Conservation (phyloP, 2,113 vertebrate species). For the Spizaetus ornatus region DNA sequence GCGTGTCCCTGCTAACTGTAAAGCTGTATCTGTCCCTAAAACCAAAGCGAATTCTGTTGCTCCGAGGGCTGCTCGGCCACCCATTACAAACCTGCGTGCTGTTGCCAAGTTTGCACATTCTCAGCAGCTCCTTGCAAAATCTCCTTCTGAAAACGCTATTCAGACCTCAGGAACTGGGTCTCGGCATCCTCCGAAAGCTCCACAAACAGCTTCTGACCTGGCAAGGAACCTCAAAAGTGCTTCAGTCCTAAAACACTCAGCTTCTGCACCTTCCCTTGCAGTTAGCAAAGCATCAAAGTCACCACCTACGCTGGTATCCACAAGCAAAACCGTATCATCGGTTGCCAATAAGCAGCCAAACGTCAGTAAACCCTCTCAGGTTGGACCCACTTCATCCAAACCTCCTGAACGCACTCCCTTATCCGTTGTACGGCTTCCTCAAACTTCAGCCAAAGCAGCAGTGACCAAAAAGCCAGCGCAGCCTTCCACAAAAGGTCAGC, state of each 20-base stretch:
- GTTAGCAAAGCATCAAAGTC: constrained; percentile 9
- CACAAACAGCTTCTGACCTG: neutral
- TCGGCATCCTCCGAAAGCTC: neutral
- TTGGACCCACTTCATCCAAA: constrained; percentile 40
- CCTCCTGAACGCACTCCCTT: constrained; percentile 59
- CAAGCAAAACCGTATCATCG: constrained; percentile 8
- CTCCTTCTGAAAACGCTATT: neutral
- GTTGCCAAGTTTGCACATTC: constrained; percentile 39
- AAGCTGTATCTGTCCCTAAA: neutral
- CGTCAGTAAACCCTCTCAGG: neutral
- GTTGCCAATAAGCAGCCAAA: constrained; percentile 20
- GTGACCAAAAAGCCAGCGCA: constrained; percentile 24
- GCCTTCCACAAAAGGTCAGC: neutral
- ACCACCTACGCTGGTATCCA: neutral
- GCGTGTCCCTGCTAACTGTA: neutral
- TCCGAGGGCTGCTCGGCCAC: neutral
- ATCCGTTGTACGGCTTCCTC: constrained; percentile 72
- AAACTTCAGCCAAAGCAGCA: constrained; percentile 60
- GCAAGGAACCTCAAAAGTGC: constrained; percentile 31
- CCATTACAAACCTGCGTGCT: neutral
- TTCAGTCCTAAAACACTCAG: constrained; percentile 31
- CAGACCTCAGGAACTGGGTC: neutral
- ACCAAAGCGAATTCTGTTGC: neutral
- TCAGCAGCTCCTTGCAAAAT: constrained; percentile 43
- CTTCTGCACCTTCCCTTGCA: constrained; percentile 31